Conservation (phyloP, 2,888 invertebrate species). For the Hyposoter dolosus region DNA sequence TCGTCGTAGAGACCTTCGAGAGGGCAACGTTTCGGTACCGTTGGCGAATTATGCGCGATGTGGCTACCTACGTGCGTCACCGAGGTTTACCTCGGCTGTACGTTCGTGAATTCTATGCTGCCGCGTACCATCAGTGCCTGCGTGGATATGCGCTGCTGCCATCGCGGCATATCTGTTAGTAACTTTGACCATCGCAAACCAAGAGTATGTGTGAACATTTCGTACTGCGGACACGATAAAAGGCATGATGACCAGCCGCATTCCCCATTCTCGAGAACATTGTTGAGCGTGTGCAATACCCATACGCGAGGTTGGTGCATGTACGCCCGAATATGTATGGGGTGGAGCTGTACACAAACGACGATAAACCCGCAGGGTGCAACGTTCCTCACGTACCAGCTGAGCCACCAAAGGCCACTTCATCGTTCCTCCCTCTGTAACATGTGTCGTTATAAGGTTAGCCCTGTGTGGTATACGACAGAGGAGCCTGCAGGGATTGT, state of each 20-base stretch:
- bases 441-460: constrained; percentile 59
- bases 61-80: constrained; percentile 53
- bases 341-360: constrained; percentile 54
- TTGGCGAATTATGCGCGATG: constrained; percentile 62
- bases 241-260: constrained; percentile 52
- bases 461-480: constrained; percentile 48
- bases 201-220: constrained; percentile 56
- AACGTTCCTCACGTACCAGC: constrained; percentile 48
- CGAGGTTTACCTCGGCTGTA: constrained; percentile 68
- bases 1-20: constrained; percentile 30
- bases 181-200: constrained; percentile 52
- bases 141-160: constrained; percentile 48
- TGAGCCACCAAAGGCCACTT: constrained; percentile 34
- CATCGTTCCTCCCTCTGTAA: constrained; percentile 41
- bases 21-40: constrained; percentile 33
- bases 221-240: constrained; percentile 54
- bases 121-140: constrained; percentile 56
- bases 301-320: constrained; percentile 48
- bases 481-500: constrained; percentile 48
- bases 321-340: constrained; percentile 31
- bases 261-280: constrained; percentile 46
- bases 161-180: constrained; percentile 52
- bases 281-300: constrained; percentile 59
- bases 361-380: constrained; percentile 45
- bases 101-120: constrained; percentile 67